Evolutionary conservation across 2,797 vertebrate species (phyloP).

Genomic region (Gymnothorax reevesii): DNA sequence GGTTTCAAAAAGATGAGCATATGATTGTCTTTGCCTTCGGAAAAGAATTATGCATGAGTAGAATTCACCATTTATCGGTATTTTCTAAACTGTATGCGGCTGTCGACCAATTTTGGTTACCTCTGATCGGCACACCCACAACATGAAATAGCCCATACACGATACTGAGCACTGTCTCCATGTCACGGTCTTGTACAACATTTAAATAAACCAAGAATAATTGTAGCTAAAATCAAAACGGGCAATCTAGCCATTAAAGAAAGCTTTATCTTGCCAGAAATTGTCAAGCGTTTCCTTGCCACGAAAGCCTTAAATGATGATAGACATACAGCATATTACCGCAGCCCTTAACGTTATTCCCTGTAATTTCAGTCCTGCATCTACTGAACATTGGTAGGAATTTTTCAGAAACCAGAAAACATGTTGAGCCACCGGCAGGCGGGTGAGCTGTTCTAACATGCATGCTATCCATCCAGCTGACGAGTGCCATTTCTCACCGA

Average conservation of each 20-base stretch:
- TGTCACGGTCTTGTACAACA: not conserved
- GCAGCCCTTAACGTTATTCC: not conserved
- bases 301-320: not conserved
- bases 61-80: not conserved
- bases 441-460: not conserved
- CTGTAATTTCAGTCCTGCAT: not conserved
- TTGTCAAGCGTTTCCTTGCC: not conserved
- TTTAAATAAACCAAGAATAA: not conserved
- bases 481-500: conserved; percentile 33
- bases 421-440: conserved; percentile 5
- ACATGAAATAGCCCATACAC: not conserved
- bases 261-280: not conserved
- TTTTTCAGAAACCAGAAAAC: conserved; percentile 7
- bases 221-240: not conserved
- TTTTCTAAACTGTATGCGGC: not conserved
- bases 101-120: not conserved
- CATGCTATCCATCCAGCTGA: conserved; percentile 1
- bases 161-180: not conserved
- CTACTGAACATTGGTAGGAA: not conserved
- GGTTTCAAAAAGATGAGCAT: not conserved
- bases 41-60: not conserved
- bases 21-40: not conserved
- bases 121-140: not conserved
- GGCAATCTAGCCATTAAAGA: not conserved
- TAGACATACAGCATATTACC: not conserved